Evolutionary conservation across 2,113 vertebrate genomes (phyloP), one percentile per base, ranked within the genome.

Genomic region (Propithecus coquereli): DNA sequence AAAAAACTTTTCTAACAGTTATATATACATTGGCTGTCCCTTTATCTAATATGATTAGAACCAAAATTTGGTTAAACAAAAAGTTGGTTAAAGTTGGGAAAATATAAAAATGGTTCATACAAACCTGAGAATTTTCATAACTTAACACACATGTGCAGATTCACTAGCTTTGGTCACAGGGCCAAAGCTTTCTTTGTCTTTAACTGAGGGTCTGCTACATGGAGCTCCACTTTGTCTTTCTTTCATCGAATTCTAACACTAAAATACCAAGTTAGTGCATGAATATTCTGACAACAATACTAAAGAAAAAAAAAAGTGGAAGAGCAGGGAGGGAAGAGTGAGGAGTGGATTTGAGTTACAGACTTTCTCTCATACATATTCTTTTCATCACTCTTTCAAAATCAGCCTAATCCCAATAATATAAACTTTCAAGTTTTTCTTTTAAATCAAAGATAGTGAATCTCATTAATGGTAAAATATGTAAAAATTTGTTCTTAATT

Each of bases 31-130:
- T 76, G 59, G 4, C 45, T 83, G 37, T 12, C 14, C 8, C 47
- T 43, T 71, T 57, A 32, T 50, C 79, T 92, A 81, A 52, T 81
- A 66, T 81, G 57, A 52, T 76, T 52, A 86, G 37, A 93, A 81
- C 27, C 7, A 87, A 82, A 90, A 61, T 87, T 47, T 83, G 17
- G 7, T 76, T 96, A 74, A 87, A 83, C 45, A 68, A 68, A 74
- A 91, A 92, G 16, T 68, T 68, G 71, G 9, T 77, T 91, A 68
- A 94, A 96, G 59, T 73, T 80, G 54, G 52, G 30, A 95, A 86
- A 59, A 59, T 73, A 68, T 90, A 74, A 87, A 91, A 54, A n/a
- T 94, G 34, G 32, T 83, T 77, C 50, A 79, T 63, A 71, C 25
- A 83, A 45, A 86, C 43, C 37, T 61, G 77, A 83, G 84, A 54